phyloP scores from a whole-genome alignment of 2,113 vertebrate genomes.

The Lepus timidus region DNA sequence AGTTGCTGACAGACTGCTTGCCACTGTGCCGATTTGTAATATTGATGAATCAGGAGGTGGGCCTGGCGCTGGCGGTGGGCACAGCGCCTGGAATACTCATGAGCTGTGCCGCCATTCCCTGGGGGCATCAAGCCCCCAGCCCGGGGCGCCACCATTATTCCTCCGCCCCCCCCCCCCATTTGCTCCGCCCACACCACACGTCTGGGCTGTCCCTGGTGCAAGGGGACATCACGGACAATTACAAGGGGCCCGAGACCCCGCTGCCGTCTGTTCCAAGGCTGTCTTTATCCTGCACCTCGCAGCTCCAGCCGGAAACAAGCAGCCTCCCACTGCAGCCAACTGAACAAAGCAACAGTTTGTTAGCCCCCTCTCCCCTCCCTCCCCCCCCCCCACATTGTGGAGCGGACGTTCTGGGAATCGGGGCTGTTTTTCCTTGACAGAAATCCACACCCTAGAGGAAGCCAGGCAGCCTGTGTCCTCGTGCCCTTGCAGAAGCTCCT shows the following conservation, averaged over 20 bases:
- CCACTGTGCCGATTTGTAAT: not conserved
- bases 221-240: not conserved
- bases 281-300: not conserved
- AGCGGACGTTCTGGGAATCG: not conserved
- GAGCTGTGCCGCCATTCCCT: not conserved
- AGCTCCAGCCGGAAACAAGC: not conserved
- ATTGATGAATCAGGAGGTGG: slow-evolving; percentile 50
- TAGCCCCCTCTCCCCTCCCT: too few relatives aligned
- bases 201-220: not conserved
- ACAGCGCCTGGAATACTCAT: slow-evolving; percentile 55
- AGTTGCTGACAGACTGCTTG: not conserved
- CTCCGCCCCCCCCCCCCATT: too few relatives aligned
- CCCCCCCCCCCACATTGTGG: not conserved
- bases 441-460: not conserved
- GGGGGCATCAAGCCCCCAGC: not conserved
- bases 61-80: slow-evolving; percentile 16
- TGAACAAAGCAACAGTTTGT: not conserved
- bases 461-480: not conserved
- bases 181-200: too few relatives aligned
- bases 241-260: not conserved
- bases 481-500: not conserved
- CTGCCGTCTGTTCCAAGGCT: not conserved
- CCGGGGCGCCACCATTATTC: too few relatives aligned
- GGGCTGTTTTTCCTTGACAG: not conserved
- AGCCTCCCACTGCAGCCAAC: not conserved